Percentiles rank a stretch among this genome's conserved stretches.
Conservation (phyloP, 2,797 vertebrate genomes). For the Loriculus beryllinus region DNA sequence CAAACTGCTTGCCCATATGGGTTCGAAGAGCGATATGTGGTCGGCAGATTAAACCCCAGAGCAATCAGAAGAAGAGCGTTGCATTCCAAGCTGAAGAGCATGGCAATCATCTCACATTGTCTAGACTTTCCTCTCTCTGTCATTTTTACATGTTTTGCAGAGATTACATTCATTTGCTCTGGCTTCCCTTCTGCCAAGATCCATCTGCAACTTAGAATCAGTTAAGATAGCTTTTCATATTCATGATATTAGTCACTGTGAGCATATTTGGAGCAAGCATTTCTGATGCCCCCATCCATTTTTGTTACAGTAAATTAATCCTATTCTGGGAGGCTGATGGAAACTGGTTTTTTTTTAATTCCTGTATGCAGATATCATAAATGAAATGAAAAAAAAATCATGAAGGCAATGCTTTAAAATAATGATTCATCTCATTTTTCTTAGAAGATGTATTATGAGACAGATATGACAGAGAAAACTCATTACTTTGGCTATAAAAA, state of each 20-base stretch:
- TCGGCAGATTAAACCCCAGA: background rate
- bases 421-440: conserved; percentile 1
- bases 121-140: conserved; percentile 30
- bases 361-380: conserved; percentile 11
- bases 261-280: background rate
- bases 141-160: conserved; percentile 47
- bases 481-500: conserved; percentile 20
- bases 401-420: background rate
- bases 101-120: conserved; percentile 59
- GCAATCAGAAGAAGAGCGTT: background rate
- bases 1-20: conserved; percentile 23
- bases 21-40: background rate
- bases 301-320: conserved; percentile 17
- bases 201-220: conserved; percentile 5
- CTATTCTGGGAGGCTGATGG: background rate
- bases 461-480: background rate
- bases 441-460: background rate
- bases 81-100: conserved; percentile 12
- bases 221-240: conserved; percentile 28
- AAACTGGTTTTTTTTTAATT: background rate
- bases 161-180: conserved; percentile 46
- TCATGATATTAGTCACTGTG: conserved; percentile 25
- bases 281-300: conserved; percentile 32
- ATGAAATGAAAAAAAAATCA: background rate
- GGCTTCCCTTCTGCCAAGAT: conserved; percentile 47